phyloP scores from a whole-genome alignment of 2,113 vertebrate genomes.

The Ailuropoda melanoleuca region DNA sequence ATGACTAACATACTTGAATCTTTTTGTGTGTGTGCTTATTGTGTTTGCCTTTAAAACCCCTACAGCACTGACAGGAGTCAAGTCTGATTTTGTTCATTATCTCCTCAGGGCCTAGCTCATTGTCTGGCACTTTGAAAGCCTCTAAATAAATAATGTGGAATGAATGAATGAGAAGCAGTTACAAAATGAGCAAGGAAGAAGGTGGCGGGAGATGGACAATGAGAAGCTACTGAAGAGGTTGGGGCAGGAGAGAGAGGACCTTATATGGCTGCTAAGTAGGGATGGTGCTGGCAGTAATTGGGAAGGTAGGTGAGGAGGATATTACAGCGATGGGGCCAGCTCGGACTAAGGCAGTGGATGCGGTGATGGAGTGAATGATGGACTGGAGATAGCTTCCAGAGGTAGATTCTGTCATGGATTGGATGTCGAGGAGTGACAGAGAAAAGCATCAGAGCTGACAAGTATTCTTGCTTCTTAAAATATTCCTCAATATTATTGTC shows the following conservation, averaged over 20 bases:
- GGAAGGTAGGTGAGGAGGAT: not conserved
- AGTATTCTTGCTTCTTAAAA: constrained; percentile 37
- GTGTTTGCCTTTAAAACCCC: constrained; percentile 38
- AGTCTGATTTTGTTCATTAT: constrained; percentile 25
- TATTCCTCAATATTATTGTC: constrained; percentile 38
- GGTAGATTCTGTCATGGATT: not conserved
- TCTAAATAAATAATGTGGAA: not conserved
- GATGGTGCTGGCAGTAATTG: not conserved
- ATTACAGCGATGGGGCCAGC: not conserved
- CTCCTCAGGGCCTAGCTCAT: not conserved
- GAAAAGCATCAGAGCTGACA: not conserved
- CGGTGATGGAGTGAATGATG: not conserved
- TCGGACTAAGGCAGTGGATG: not conserved
- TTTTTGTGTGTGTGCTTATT: not conserved
- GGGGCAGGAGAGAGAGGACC: not conserved
- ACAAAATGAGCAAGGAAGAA: not conserved
- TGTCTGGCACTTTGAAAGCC: not conserved
- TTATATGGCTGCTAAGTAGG: not conserved
- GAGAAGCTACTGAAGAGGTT: not conserved
- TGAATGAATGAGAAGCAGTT: not conserved
- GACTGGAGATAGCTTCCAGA: not conserved
- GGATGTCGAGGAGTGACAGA: not conserved
- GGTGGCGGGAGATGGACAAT: not conserved
- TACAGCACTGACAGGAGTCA: not conserved
- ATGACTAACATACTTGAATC: not conserved